Conservation (phyloP, 1,140 invertebrate genomes). For the Heliconius nattereri region DNA sequence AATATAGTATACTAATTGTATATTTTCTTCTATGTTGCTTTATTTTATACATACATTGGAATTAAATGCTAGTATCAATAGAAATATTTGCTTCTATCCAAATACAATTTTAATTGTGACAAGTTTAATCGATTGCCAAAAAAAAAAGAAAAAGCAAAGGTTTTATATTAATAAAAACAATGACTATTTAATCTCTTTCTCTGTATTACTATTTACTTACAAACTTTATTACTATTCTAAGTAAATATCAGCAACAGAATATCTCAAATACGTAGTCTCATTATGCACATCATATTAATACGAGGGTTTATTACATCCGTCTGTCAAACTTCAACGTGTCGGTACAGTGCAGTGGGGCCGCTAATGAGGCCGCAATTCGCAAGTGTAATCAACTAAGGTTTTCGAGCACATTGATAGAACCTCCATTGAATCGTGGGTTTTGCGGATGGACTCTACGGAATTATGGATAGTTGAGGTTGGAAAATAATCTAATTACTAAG, state of each 20-base stretch:
- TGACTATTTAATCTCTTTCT: too few relatives aligned
- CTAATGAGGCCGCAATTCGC: conserved; percentile 3
- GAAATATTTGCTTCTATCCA: too few relatives aligned
- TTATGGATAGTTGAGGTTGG: background rate
- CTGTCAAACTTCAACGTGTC: background rate
- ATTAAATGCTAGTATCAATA: too few relatives aligned
- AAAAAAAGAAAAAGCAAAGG: too few relatives aligned
- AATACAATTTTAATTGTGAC: too few relatives aligned
- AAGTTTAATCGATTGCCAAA: too few relatives aligned
- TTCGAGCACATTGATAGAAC: background rate
- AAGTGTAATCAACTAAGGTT: background rate
- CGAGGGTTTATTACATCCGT: background rate
- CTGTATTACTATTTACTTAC: too few relatives aligned
- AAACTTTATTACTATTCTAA: background rate
- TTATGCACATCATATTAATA: background rate
- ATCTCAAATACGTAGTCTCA: background rate
- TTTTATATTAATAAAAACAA: too few relatives aligned
- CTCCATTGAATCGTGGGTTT: background rate
- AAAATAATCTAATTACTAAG: background rate
- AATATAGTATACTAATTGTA: too few relatives aligned
- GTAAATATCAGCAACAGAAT: background rate
- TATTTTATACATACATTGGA: too few relatives aligned
- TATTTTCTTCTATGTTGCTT: too few relatives aligned
- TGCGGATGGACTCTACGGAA: background rate
- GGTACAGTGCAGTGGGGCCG: background rate